phyloP scores from a whole-genome alignment of 1,140 invertebrate genomes.

The Trissolcus basalis region DNA sequence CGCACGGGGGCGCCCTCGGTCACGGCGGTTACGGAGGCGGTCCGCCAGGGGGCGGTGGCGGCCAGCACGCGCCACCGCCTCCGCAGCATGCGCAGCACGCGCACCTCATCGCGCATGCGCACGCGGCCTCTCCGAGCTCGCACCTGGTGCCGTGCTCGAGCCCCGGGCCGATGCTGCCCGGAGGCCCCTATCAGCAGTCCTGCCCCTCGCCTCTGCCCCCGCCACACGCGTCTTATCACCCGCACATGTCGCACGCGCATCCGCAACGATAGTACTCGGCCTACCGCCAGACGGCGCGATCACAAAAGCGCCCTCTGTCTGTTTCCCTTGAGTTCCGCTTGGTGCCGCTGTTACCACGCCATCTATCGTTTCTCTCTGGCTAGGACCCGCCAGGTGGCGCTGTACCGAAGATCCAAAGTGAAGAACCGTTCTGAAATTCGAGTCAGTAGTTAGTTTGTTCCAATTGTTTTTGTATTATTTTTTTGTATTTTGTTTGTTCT shows the following conservation, averaged over 20 bases:
- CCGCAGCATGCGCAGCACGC: conserved; percentile 75
- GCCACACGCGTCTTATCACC: conserved; percentile 77
- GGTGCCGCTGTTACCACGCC: not conserved
- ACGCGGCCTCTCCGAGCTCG: conserved; percentile 78
- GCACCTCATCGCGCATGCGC: conserved; percentile 76
- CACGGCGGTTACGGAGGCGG: conserved; percentile 75
- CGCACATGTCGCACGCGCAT: conserved; percentile 81
- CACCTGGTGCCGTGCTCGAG: conserved; percentile 80
- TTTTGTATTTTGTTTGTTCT: too few relatives aligned
- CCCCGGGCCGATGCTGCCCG: conserved; percentile 75
- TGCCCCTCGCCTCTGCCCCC: conserved; percentile 80
- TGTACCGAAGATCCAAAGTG: too few relatives aligned
- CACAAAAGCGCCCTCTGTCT: not conserved
- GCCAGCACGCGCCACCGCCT: conserved; percentile 79
- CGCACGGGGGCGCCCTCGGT: conserved; percentile 78
- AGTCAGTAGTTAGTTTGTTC: too few relatives aligned
- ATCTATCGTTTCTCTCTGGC: too few relatives aligned
- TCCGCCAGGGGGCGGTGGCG: conserved; percentile 64
- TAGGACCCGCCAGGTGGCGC: too few relatives aligned
- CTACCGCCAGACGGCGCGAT: conserved; percentile 9
- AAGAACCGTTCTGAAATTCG: too few relatives aligned
- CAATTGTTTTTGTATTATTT: too few relatives aligned
- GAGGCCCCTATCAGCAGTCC: conserved; percentile 78
- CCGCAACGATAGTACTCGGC: conserved; percentile 81
- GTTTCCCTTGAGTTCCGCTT: not conserved